Conservation (phyloP, 2,888 invertebrate species). For the Pegoplata infirma region DNA sequence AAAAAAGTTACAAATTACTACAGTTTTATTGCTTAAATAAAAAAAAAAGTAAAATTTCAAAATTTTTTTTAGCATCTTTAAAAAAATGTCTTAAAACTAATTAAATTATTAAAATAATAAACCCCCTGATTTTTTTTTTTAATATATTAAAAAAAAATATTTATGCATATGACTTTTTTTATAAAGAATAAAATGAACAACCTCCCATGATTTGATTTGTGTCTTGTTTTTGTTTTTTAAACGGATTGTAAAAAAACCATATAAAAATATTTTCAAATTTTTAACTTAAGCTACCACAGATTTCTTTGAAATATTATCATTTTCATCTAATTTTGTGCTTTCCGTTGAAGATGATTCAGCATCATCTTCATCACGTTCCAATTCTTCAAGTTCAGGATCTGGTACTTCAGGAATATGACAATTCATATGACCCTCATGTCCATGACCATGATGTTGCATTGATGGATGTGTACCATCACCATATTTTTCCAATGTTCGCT, state of each 20-base stretch:
- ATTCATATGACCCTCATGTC: conserved; percentile 60
- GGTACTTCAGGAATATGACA: conserved; percentile 75
- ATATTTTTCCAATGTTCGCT: conserved; percentile 80
- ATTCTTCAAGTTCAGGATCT: conserved; percentile 69
- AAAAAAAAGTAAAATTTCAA: background rate
- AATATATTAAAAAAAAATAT: conserved; percentile 27
- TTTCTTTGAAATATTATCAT: conserved; percentile 69
- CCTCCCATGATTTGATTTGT: conserved; percentile 12
- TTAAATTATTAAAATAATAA: conserved; percentile 49
- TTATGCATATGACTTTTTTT: conserved; percentile 44
- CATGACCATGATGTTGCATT: conserved; percentile 10
- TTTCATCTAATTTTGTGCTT: conserved; percentile 74
- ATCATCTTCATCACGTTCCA: conserved; percentile 67
- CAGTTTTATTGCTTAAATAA: background rate
- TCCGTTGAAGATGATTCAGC: conserved; percentile 75
- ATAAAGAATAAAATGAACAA: conserved; percentile 40
- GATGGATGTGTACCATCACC: conserved; percentile 76
- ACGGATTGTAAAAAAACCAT: background rate
- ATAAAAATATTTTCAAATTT: background rate
- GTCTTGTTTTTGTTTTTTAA: background rate
- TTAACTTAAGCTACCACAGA: conserved; percentile 11
- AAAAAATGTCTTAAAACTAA: conserved; percentile 40
- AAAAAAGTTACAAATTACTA: background rate
- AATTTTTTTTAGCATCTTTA: background rate
- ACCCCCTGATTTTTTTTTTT: conserved; percentile 53